Conservation (phyloP, 2,113 vertebrate species). For the Melospiza melodia region DNA sequence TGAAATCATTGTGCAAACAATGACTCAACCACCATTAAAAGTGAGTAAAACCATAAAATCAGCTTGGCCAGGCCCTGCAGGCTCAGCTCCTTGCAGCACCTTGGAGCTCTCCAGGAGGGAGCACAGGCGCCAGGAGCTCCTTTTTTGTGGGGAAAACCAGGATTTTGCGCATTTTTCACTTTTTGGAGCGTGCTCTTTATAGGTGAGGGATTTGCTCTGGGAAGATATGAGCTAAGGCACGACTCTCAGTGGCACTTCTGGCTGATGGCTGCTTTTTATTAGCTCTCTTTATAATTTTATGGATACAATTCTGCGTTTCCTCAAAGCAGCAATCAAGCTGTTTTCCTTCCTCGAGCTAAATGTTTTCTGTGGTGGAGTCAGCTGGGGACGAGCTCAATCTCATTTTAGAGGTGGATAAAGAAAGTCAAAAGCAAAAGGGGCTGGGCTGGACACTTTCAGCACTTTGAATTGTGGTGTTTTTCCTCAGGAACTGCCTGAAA, state of each 20-base stretch:
- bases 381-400: not conserved
- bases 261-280: constrained; percentile 40
- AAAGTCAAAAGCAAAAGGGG: not conserved
- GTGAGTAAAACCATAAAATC: not conserved
- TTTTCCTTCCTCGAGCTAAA: not conserved
- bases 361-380: not conserved
- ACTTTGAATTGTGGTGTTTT: too few species aligned
- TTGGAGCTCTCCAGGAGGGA: not conserved
- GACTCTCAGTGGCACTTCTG: not conserved
- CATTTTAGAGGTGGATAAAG: not conserved
- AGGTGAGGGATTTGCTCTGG: not conserved
- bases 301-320: not conserved
- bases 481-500: too few species aligned
- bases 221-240: not conserved
- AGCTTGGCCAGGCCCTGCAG: not conserved
- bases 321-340: not conserved
- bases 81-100: not conserved
- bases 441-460: not conserved
- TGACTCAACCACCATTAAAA: not conserved
- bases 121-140: not conserved
- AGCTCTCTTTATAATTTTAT: constrained; percentile 12
- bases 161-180: not conserved
- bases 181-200: not conserved
- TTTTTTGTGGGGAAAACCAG: rapidly evolving
- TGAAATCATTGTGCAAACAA: not conserved